Percentiles rank a stretch among this genome's conserved stretches.
phyloP scores from a whole-genome alignment of 2,797 vertebrate species.

The Cirrhinus mrigala region DNA sequence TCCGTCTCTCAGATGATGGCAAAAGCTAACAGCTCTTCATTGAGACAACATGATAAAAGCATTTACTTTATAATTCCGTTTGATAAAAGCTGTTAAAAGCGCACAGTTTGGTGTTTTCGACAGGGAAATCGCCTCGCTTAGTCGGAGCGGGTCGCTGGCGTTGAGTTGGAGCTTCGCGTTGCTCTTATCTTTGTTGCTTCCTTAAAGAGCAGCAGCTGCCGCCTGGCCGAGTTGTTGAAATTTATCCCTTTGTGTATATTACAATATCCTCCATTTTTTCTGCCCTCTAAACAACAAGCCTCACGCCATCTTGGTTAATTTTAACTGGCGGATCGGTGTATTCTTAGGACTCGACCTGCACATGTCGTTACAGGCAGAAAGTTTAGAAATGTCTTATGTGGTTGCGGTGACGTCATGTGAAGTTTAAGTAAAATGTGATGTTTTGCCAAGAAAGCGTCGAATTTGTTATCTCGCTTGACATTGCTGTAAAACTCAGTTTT shows the following conservation, averaged over 20 bases:
- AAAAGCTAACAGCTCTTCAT: slow-evolving; percentile 70
- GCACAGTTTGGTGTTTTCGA: slow-evolving; percentile 12
- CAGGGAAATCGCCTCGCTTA: slow-evolving; percentile 39
- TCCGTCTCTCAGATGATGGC: slow-evolving; percentile 73
- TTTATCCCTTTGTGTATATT: slow-evolving; percentile 99
- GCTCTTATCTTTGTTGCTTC: slow-evolving; percentile 84
- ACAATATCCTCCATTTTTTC: slow-evolving; percentile 99
- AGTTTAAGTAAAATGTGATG: slow-evolving; percentile 76
- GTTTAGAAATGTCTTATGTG: slow-evolving; percentile 79
- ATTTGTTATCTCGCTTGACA: slow-evolving; percentile 18
- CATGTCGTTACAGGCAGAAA: slow-evolving; percentile 74
- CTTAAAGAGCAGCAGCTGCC: slow-evolving; percentile 86
- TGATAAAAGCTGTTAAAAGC: slow-evolving; percentile 13
- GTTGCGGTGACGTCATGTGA: slow-evolving; percentile 81
- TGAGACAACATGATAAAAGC: slow-evolving; percentile 72
- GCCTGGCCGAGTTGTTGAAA: slow-evolving; percentile 89
- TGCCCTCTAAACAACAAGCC: slow-evolving; percentile 99
- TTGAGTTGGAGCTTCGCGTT: slow-evolving; percentile 58
- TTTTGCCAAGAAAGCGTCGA: slow-evolving; percentile 46
- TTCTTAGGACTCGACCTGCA: slow-evolving; percentile 72
- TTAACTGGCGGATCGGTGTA: slow-evolving; percentile 79
- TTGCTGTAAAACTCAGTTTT: neutral
- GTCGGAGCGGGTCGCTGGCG: slow-evolving; percentile 51
- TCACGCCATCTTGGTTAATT: slow-evolving; percentile 99
- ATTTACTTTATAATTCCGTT: slow-evolving; percentile 44